Evolutionary conservation across 2,888 invertebrate species (phyloP).

Genomic region (Spatulosminthurus flaviceps): DNA sequence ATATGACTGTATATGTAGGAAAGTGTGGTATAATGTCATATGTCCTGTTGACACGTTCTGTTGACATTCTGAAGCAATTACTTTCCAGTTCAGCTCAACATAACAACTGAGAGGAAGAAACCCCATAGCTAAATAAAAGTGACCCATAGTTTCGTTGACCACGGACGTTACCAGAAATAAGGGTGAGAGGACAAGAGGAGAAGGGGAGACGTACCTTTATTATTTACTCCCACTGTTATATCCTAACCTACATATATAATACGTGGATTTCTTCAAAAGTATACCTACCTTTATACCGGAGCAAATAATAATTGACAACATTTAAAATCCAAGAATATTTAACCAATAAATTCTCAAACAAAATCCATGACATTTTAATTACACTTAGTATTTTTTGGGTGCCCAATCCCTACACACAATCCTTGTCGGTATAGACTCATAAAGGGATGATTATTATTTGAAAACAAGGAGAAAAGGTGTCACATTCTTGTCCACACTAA

Average conservation of each 20-base stretch:
- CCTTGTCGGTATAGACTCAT: not conserved
- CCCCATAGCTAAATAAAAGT: not conserved
- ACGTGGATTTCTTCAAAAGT: not conserved
- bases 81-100: too few relatives aligned
- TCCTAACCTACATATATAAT: too few relatives aligned
- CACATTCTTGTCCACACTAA: not conserved
- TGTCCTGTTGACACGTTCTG: too few relatives aligned
- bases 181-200: not conserved
- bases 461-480: slow-evolving; percentile 24
- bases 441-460: not conserved
- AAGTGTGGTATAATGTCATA: too few relatives aligned
- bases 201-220: not conserved
- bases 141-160: slow-evolving; percentile 10
- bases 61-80: too few relatives aligned
- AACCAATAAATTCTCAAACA: not conserved
- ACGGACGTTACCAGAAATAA: not conserved
- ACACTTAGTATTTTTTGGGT: too few relatives aligned
- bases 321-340: not conserved
- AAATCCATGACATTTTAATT: slow-evolving; percentile 2
- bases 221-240: not conserved
- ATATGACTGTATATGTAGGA: too few relatives aligned
- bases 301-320: not conserved
- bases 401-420: not conserved
- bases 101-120: too few relatives aligned
- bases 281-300: not conserved